phyloP scores from a whole-genome alignment of 1,140 invertebrate species.

The Listronotus oregonensis region DNA sequence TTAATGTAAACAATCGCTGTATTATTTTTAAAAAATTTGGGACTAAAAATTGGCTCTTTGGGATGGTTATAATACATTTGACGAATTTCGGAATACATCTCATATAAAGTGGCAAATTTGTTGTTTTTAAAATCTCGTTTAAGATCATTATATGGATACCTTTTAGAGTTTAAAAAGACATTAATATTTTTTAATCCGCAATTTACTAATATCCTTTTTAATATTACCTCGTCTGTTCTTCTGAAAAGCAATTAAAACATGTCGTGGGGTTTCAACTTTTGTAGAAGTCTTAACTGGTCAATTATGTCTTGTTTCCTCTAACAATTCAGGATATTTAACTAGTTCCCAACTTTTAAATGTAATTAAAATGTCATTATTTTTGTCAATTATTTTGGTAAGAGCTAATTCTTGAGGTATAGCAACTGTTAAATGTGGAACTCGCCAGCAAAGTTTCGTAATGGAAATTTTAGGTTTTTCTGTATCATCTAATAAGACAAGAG shows the following conservation, averaged over 20 bases:
- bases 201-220: slow-evolving; percentile 15
- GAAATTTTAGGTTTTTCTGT: too few relatives aligned
- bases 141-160: slow-evolving; percentile 49
- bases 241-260: slow-evolving; percentile 28
- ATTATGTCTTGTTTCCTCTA: slow-evolving; percentile 5
- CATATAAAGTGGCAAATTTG: slow-evolving; percentile 42
- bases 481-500: too few relatives aligned
- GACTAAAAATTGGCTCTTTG: too few relatives aligned
- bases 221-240: slow-evolving; percentile 7
- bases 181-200: slow-evolving; percentile 20
- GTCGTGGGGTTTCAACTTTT: slow-evolving; percentile 20
- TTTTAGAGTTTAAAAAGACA: slow-evolving; percentile 34
- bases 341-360: slow-evolving; percentile 34
- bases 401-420: slow-evolving; percentile 16
- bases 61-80: too few relatives aligned
- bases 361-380: slow-evolving; percentile 28
- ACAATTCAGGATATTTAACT: slow-evolving; percentile 21
- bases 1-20: too few relatives aligned
- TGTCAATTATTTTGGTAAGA: slow-evolving; percentile 33
- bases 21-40: too few relatives aligned
- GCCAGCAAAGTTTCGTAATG: slow-evolving; percentile 31
- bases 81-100: slow-evolving; percentile 45
- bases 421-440: slow-evolving; percentile 29
- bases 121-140: slow-evolving; percentile 38
- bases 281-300: slow-evolving; percentile 44